phyloP scores from a whole-genome alignment of 2,113 vertebrate genomes.

The Colaptes auratus region DNA sequence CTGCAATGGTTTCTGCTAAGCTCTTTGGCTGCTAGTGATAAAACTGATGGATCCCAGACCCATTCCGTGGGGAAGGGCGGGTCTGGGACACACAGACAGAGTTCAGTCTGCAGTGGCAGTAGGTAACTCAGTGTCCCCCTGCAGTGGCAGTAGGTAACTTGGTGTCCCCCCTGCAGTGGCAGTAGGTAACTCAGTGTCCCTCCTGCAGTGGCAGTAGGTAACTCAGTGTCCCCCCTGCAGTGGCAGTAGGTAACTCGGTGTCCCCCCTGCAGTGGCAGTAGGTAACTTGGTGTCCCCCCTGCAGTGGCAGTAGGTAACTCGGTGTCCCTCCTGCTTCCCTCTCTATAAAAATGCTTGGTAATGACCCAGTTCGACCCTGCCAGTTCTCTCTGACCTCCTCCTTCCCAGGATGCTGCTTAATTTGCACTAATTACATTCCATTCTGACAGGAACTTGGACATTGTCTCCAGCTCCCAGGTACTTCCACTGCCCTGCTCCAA shows the following conservation, averaged over 20 bases:
- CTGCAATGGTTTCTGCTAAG: background rate
- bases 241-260: conserved; percentile 13
- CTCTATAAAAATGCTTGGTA: conserved; percentile 81
- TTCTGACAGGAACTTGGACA: conserved; percentile 92
- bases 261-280: background rate
- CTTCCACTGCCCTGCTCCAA: conserved; percentile 52
- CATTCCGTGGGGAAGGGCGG: background rate
- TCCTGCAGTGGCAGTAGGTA: conserved; percentile 9
- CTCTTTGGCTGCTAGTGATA: background rate
- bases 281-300: conserved; percentile 32
- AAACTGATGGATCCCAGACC: background rate
- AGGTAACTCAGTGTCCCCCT: background rate
- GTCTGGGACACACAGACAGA: background rate
- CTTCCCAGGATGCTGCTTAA: conserved; percentile 86
- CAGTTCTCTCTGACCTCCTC: conserved; percentile 85
- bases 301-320: background rate
- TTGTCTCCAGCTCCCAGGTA: conserved; percentile 78
- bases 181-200: conserved; percentile 31
- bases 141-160: background rate
- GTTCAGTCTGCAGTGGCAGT: background rate
- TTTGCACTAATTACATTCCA: conserved; percentile 94
- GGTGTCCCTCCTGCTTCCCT: conserved; percentile 28
- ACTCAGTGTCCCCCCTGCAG: too few species aligned
- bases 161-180: background rate
- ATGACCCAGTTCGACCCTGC: conserved; percentile 83